Base-by-base conservation (phyloP, 2,113 vertebrate genomes). In the Dunckerocampus dactyliophorus region DNA sequence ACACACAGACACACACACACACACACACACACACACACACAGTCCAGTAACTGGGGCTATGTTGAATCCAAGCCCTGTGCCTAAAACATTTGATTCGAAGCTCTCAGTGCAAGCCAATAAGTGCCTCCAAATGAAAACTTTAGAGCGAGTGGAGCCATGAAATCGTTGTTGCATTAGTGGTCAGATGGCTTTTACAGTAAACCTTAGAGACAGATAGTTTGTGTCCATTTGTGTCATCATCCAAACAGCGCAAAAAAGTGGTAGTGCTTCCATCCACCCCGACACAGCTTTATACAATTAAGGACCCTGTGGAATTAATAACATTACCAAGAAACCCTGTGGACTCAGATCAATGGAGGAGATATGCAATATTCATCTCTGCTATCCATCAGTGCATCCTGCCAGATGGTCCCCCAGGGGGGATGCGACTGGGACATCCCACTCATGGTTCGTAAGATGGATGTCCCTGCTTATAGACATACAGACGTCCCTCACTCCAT, bases 201-300 rank as follows among this genome's bases (percentile, higher is more conserved):
- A 61, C 54, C 76, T 74, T 42, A 54, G 76, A 85, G 79, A 83
- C 54, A n/a, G 47, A 63, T 48, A 65, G 68, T 83, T 83, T 83
- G 77, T 85, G 75, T 87, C 72, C 82, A 87, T 86, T 87, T 87
- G 69, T 83, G 83, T 84, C 82, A 79, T 77, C 73, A 75, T 69
- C 70, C 77, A 82, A 81, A 84, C 80, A 79, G 59, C 75, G 65
- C 63, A 70, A 79, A 80, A 77, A 74, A 82, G 42, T 28, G 34
- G 57, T 71, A 48, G 65, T 50, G 63, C 72, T 71, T 63, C 53
- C 21, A 67, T 75, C 78, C 69, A 12, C 72, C 74, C 82, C 54
- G 52, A 79, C 49, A 43, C 79, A 82, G 77, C 72, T 81, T 86
- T 75, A 88, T 78, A 71, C 77, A 82, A 85, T 88, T 88, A 82